Base-by-base conservation (phyloP, 2,888 invertebrate genomes). In the Himalopsyche anomala region DNA sequence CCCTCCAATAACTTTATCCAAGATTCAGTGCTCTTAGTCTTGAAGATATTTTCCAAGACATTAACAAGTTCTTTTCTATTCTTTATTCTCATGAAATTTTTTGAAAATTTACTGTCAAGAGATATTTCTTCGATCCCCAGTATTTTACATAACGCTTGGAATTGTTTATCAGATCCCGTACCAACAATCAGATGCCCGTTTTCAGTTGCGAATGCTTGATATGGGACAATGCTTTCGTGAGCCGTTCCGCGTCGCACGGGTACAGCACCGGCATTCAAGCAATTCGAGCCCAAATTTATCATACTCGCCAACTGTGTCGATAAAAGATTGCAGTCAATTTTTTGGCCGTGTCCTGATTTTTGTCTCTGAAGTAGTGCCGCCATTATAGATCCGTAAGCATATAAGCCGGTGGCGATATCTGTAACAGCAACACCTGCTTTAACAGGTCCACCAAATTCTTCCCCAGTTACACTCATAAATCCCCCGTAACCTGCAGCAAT, bases 401-500 rank as follows among this genome's bases (percentile, higher is more conserved):
- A 99, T 4, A 99, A 93, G 0, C 99, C 99, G 0, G 99, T 99
- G 0, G 98, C 96, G 83, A 99, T 90, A 91, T 99, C 99, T 0
- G 98, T 98, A 89, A 98, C 95, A 0, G 99, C 98, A 0, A 99
- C 97, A 15, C 99, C 99, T 17, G 96, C 95, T 92, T 99, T 98
- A 88, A 96, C 96, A 0, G 99, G 99, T 69, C 95, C 95, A 0
- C 98, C 98, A 89, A 95, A 92, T 89, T 93, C 93, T 81, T 97
- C 95, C 0, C 99, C 99, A 0, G 99, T 99, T 40, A 97, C 96
- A 90, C 98, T 95, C 40, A 99, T 90, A 0, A 99, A 92, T 0
- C 99, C 99, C 5, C 98, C 99, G 89, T 98, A 94, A 0, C 98
- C 99, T 17, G 98, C 96, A 0, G 98, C 98, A 89, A 99, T 97